A percentile compares a stretch with the other conserved stretches of the same genome.
phyloP scores from a whole-genome alignment of 2,888 invertebrate species.

The Xanthorhoe spadicearia region DNA sequence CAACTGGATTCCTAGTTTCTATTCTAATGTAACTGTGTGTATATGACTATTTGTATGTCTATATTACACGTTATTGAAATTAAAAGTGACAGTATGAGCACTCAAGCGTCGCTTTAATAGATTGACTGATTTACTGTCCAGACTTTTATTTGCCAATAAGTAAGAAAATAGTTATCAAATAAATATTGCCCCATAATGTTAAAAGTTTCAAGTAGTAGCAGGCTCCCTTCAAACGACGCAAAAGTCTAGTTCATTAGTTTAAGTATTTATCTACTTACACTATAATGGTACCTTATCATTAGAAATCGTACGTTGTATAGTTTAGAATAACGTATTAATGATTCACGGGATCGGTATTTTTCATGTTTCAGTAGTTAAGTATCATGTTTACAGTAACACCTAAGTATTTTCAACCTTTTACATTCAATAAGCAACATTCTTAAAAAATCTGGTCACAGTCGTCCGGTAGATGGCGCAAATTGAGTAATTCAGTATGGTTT shows the following conservation, averaged over 20 bases:
- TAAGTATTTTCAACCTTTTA: slow-evolving; percentile 25
- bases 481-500: background rate
- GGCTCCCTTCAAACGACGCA: background rate
- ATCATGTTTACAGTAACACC: slow-evolving; percentile 41
- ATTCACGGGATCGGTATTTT: slow-evolving; percentile 58
- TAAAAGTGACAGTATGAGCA: background rate
- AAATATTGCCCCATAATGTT: too few species aligned
- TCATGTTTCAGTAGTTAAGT: slow-evolving; percentile 42
- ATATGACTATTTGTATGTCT: background rate
- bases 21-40: slow-evolving; percentile 2
- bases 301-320: slow-evolving; percentile 19
- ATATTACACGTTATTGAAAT: background rate
- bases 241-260: background rate
- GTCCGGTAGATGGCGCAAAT: background rate
- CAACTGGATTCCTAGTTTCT: slow-evolving; percentile 17
- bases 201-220: background rate
- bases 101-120: background rate
- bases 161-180: background rate
- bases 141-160: background rate
- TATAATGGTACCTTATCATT: slow-evolving; percentile 26
- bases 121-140: background rate
- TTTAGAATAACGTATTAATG: slow-evolving; percentile 47
- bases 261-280: slow-evolving; percentile 19
- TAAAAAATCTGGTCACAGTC: background rate
- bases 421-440: background rate